Evolutionary conservation across 2,888 invertebrate species (phyloP), one percentile per base, ranked within the genome.

Genomic region (Cantharis rustica): DNA sequence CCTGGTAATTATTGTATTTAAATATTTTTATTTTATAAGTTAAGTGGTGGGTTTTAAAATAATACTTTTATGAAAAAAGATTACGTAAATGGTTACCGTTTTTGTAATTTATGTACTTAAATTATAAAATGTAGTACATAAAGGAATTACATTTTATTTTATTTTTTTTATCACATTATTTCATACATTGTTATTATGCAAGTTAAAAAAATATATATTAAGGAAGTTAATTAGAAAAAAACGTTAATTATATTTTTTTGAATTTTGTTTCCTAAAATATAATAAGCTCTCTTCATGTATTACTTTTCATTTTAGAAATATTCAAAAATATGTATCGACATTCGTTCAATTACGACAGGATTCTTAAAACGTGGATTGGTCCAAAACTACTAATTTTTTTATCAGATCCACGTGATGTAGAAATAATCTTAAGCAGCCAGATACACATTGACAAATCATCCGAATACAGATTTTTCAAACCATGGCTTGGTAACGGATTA

Each of bases 401-500:
- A 82, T 91, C 91, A 79, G 94, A 95, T 84, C 95, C 95, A 16
- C 90, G 93, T 2, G 95, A 95, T 84, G 93, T 94, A 61, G 95
- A 95, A 87, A 89, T 95, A 69, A 92, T 95, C 81, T 90, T 95
- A 16, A 93, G 95, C 86, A 95, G 95, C 82, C 93, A 95, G 84
- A 93, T 93, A 1, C 93, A 94, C 87, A 94, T 95, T 81, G 95
- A 95, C 88, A 95, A 95, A 86, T 93, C 95, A 20, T 89, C 91
- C 11, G 95, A 95, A 84, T 95, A 95, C 88, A 90, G 91, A 83
- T 94, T 95, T 89, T 95, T 95, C 88, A 92, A 94, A 84, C 95
- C 95, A 0, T 95, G 95, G 95, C 91, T 95, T 76, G 95, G 95
- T 85, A 92, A 95, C 83, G 95, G 95, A 84, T 92, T 95, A 10